Percentiles rank a stretch among this genome's conserved stretches.
phyloP scores from a whole-genome alignment of 2,888 invertebrate species.

The Tinea trinotella region DNA sequence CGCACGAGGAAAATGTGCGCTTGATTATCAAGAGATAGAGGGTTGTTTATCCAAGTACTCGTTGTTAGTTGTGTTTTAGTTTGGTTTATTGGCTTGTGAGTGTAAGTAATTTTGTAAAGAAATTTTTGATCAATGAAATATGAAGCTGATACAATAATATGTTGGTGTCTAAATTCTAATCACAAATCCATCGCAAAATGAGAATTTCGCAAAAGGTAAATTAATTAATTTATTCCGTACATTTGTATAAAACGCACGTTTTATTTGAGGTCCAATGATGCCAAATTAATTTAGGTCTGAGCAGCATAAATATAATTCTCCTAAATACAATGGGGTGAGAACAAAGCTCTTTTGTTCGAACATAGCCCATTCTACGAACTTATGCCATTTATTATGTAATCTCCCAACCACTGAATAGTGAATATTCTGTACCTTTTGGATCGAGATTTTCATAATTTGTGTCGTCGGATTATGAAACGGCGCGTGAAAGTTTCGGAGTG shows the following conservation, averaged over 20 bases:
- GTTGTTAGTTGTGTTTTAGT: too few relatives aligned
- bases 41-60: neutral
- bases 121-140: too few relatives aligned
- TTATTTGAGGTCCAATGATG: conserved; percentile 17
- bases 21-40: neutral
- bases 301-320: conserved; percentile 29
- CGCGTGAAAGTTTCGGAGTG: conserved; percentile 5
- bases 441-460: conserved; percentile 16
- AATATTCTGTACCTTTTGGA: conserved; percentile 28
- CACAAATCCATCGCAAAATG: neutral
- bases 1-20: conserved; percentile 8
- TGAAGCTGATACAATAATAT: too few relatives aligned
- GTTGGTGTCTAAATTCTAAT: too few relatives aligned
- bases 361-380: conserved; percentile 36
- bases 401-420: conserved; percentile 34
- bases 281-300: conserved; percentile 34
- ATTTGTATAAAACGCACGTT: conserved; percentile 15
- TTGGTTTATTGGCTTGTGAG: too few relatives aligned
- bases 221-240: neutral
- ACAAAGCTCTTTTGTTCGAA: conserved; percentile 35
- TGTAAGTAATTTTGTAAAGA: too few relatives aligned
- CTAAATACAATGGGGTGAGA: conserved; percentile 26
- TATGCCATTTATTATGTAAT: conserved; percentile 45
- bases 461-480: conserved; percentile 3
- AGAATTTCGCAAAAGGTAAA: conserved; percentile 9